Percentiles rank a stretch among this genome's conserved stretches.
phyloP scores from a whole-genome alignment of 2,888 invertebrate genomes.

The Galeopsomyia nigrocyanea region DNA sequence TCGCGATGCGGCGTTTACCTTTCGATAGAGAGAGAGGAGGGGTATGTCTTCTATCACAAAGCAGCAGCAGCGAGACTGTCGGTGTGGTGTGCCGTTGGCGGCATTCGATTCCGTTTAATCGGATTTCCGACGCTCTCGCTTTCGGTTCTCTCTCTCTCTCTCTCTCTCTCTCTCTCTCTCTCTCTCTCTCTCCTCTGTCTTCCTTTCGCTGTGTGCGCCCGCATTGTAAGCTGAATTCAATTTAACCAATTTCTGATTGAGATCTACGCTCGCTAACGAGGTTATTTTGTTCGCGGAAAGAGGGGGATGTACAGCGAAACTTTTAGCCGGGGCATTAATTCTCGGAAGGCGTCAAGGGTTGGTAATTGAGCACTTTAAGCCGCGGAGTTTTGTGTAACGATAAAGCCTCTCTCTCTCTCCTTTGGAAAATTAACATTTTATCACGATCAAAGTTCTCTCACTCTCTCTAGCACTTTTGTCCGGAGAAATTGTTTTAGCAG shows the following conservation, averaged over 20 bases:
- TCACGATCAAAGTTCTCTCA: no score
- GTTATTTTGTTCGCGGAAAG: conserved; percentile 23
- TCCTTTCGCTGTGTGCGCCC: neutral
- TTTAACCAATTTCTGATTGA: conserved; percentile 34
- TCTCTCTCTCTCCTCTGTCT: no score
- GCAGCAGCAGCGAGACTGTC: conserved; percentile 1
- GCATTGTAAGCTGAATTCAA: conserved; percentile 35
- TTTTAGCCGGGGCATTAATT: neutral
- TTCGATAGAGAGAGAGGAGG: conserved; percentile 7
- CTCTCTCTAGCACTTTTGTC: no score
- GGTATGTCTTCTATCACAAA: conserved; percentile 24
- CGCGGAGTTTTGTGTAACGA: neutral
- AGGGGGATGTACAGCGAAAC: neutral
- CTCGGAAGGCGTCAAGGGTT: neutral
- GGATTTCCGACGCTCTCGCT: conserved; percentile 15
- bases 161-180: no score
- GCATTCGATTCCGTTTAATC: conserved; percentile 31
- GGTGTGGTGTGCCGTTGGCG: conserved; percentile 25
- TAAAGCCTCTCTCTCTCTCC: no score
- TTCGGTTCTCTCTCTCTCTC: no score
- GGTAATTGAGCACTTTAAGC: conserved; percentile 25
- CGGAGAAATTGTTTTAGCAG: no score
- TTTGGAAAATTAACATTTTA: no score
- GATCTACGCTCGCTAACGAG: conserved; percentile 23
- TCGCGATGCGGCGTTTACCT: conserved; percentile 18